These are phyloP conservation scores for Threskiornis aethiopicus DNA, from an alignment of 2,797 vertebrate genomes.

Conservation along the genomic window DNA sequence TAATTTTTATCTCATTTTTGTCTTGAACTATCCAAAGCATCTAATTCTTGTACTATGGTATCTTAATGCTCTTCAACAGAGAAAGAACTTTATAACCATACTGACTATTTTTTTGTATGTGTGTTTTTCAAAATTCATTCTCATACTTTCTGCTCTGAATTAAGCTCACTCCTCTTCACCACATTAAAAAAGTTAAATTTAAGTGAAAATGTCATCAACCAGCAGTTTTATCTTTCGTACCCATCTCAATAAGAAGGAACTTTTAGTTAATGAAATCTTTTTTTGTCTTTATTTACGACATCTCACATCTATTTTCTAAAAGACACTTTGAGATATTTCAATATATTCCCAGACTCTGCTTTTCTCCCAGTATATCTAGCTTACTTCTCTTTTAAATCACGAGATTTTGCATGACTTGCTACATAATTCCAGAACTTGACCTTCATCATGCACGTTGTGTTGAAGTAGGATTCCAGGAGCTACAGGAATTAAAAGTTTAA, in stretches of 20 bases:
- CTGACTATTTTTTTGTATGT: fast-evolving
- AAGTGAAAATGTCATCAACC: background rate
- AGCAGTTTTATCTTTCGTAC: background rate
- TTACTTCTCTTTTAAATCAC: background rate
- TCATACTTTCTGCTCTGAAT: background rate
- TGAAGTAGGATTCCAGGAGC: background rate
- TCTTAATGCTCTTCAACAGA: background rate
- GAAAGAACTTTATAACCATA: background rate
- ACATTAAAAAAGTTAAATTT: background rate
- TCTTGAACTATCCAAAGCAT: background rate
- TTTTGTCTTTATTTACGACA: background rate
- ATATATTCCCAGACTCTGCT: background rate
- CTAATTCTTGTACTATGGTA: background rate
- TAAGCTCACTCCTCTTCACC: background rate
- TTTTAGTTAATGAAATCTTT: background rate
- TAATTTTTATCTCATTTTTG: background rate
- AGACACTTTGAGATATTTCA: background rate
- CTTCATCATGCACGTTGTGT: background rate
- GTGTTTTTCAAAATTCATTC: background rate
- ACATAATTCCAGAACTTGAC: background rate
- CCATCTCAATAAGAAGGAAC: background rate
- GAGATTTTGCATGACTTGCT: background rate
- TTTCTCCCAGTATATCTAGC: background rate
- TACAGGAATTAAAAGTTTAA: background rate
- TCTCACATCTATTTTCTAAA: background rate